These are phyloP conservation scores for Lutjanus argentimaculatus DNA, from an alignment of 2,797 vertebrate genomes.

Conservation along the genomic window DNA sequence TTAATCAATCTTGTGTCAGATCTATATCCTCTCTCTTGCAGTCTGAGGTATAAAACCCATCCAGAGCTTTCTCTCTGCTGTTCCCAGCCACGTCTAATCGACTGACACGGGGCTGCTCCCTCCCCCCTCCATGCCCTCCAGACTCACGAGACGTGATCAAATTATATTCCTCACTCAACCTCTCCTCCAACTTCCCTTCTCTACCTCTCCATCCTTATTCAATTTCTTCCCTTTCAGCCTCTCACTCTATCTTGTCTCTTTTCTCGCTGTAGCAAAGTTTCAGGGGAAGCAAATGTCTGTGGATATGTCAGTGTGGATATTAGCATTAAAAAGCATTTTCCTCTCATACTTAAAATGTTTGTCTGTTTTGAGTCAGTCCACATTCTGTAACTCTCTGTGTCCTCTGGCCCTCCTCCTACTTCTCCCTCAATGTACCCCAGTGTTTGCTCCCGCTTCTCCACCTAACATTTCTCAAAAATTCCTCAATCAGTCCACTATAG, in stretches of 20 bases:
- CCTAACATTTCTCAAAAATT: slow-evolving; percentile 58
- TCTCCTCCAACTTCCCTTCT: slow-evolving; percentile 51
- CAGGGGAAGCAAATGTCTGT: not conserved
- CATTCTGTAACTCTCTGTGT: slow-evolving; percentile 61
- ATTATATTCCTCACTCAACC: slow-evolving; percentile 67
- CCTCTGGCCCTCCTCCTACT: slow-evolving; percentile 30
- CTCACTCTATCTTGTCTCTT: slow-evolving; percentile 6
- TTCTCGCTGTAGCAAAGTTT: not conserved
- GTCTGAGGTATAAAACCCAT: slow-evolving; percentile 37
- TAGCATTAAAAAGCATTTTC: slow-evolving; percentile 31
- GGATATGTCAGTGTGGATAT: slow-evolving; percentile 17
- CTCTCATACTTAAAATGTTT: slow-evolving; percentile 26
- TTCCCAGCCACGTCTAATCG: slow-evolving; percentile 61
- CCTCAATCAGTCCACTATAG: slow-evolving; percentile 75
- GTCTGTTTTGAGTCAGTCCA: slow-evolving; percentile 41
- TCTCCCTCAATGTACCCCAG: slow-evolving; percentile 70
- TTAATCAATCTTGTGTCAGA: slow-evolving; percentile 51
- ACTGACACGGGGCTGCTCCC: slow-evolving; percentile 53
- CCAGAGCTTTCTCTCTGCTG: slow-evolving; percentile 35
- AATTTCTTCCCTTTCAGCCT: slow-evolving; percentile 29
- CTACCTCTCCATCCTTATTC: slow-evolving; percentile 46
- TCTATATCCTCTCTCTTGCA: slow-evolving; percentile 34
- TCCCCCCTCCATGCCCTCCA: slow-evolving; percentile 50
- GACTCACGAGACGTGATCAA: slow-evolving; percentile 74
- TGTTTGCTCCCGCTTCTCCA: slow-evolving; percentile 64